Evolutionary conservation across 2,797 vertebrate species (phyloP).

Genomic region (Buphagus erythrorhynchus): DNA sequence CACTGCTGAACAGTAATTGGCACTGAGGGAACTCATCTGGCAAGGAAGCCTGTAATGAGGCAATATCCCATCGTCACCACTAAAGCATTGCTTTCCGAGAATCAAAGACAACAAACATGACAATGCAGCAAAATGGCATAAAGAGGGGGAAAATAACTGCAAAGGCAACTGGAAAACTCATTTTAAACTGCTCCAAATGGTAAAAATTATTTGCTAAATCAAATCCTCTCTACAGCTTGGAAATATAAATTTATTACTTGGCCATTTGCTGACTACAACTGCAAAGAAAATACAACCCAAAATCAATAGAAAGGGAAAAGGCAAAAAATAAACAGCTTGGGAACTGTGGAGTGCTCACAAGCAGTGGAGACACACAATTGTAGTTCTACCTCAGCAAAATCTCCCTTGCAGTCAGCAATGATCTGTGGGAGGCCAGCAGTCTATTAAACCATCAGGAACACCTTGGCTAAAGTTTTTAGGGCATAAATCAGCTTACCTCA

Average conservation of each 20-base stretch:
- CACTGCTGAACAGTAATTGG: slow-evolving; percentile 31
- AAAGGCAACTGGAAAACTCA: slow-evolving; percentile 45
- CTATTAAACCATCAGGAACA: slow-evolving; percentile 64
- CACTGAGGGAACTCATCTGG: slow-evolving; percentile 26
- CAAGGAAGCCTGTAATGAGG: slow-evolving; percentile 39
- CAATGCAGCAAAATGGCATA: slow-evolving; percentile 29
- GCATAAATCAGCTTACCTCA: slow-evolving; percentile 69
- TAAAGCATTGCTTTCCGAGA: slow-evolving; percentile 26
- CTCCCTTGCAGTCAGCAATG: background rate
- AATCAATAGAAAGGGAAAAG: slow-evolving; percentile 37
- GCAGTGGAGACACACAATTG: background rate
- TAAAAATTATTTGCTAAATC: slow-evolving; percentile 48
- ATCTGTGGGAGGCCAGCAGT: slow-evolving; percentile 51
- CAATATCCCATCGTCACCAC: slow-evolving; percentile 49
- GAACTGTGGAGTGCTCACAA: background rate
- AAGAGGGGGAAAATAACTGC: slow-evolving; percentile 12
- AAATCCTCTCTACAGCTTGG: slow-evolving; percentile 30
- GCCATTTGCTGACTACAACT: background rate
- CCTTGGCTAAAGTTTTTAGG: slow-evolving; percentile 54
- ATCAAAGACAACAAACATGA: slow-evolving; percentile 46
- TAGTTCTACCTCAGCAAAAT: slow-evolving; percentile 32
- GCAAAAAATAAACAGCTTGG: background rate
- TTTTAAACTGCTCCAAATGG: slow-evolving; percentile 32
- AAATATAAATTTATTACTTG: slow-evolving; percentile 13
- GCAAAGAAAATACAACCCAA: slow-evolving; percentile 13